These are phyloP conservation scores for Hyperoplus immaculatus DNA, from an alignment of 2,797 vertebrate species.

Conservation along the genomic window DNA sequence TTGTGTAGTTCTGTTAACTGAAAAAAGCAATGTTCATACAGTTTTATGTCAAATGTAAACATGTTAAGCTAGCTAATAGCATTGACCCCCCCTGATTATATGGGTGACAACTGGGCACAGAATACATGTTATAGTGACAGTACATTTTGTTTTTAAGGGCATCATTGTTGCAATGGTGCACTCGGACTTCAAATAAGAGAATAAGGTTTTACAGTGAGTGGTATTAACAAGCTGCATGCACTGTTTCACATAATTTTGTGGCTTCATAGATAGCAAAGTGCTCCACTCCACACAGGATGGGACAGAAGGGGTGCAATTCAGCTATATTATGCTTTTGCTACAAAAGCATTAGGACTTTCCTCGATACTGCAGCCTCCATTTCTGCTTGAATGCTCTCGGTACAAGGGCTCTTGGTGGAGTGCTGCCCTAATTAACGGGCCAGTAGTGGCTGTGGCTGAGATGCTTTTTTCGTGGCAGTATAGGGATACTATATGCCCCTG, in stretches of 20 bases:
- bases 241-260: constrained; percentile 24
- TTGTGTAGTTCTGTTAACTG: neutral
- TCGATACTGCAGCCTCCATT: constrained; percentile 63
- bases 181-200: neutral
- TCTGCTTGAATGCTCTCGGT: constrained; percentile 67
- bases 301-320: constrained; percentile 51
- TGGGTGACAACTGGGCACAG: neutral
- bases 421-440: constrained; percentile 79
- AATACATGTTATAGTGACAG: neutral
- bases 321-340: constrained; percentile 45
- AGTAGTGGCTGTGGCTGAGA: constrained; percentile 65
- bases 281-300: constrained; percentile 40
- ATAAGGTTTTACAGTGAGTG: neutral
- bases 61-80: neutral
- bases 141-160: neutral
- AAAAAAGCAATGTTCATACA: neutral
- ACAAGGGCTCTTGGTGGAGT: constrained; percentile 74
- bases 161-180: neutral
- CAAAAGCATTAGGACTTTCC: constrained; percentile 63
- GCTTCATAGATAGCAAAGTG: constrained; percentile 26
- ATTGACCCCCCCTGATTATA: neutral
- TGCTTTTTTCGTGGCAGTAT: constrained; percentile 69
- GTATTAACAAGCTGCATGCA: constrained; percentile 16
- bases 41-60: neutral
- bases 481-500: constrained; percentile 48